Base-by-base conservation (phyloP, 2,113 vertebrate species). In the Chloroceryle aenea region DNA sequence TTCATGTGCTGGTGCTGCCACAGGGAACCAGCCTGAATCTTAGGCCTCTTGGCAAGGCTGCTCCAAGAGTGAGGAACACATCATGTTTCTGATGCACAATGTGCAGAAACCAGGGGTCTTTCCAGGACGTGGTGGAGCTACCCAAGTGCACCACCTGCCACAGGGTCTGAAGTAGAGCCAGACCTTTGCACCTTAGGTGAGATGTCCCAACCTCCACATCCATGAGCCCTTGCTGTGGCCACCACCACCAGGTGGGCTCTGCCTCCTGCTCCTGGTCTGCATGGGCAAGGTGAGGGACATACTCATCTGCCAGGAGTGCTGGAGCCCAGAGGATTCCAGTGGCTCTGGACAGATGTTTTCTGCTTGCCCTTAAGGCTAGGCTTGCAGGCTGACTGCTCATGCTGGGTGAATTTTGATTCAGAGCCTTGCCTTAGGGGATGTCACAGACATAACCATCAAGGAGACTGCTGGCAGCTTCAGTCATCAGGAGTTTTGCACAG, bases 191-290 rank as follows among this genome's bases (percentile, higher is more conserved):
- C 11, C 32, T 20, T 3, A 29, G 8, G 30, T 11, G 45, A 53
- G 36, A 7, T 26, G 63, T 9, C 32, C 17, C 40, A 68, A 0
- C 2, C 42, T 27, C 47, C 4, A 6, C 4, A 11, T 27, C 30
- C 47, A 23, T 0, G 14, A 56, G 29, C 5, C 2, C 1, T 50
- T 0, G 0, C 38, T 50, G 47, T 0, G 3, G 34, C 47, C 38
- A 21, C 32, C 34, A 48, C 30, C 42, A 67, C 3, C 27, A 20
- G 52, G 21, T 9, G 58, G 43, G 43, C 32, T 91, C 48, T 95
- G 66, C n/a, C 75, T 55, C 19, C 85, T 67, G 64, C 32, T 21
- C 26, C 40, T 17, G 58, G 12, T 48, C 56, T 78, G 26, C 1
- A 1, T 43, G 77, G 42, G 20, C 26, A 38, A 0, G 1, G 48